Evolutionary conservation across 2,888 invertebrate species (phyloP).

Genomic region (Cephus sareptanus): DNA sequence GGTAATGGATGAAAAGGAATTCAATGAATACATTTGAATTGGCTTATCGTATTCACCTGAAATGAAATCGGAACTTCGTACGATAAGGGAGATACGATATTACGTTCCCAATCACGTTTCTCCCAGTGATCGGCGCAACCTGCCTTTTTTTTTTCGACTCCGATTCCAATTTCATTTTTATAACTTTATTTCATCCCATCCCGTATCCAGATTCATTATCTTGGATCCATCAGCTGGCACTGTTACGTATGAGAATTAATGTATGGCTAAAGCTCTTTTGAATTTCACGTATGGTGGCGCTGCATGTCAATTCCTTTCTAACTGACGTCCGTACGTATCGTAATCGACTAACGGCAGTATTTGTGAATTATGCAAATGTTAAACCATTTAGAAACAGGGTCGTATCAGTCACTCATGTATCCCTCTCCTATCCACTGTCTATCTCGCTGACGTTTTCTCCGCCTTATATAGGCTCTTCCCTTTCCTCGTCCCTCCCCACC

Average conservation of each 20-base stretch:
- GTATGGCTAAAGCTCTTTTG: not conserved
- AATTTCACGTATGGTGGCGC: not conserved
- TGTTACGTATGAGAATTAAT: not conserved
- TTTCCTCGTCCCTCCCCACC: not conserved
- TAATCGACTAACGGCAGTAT: constrained; percentile 22
- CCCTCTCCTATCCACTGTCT: constrained; percentile 15
- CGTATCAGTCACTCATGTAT: constrained; percentile 20
- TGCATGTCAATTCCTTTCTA: not conserved
- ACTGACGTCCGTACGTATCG: not conserved
- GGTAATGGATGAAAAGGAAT: constrained; percentile 13
- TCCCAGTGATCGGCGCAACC: not conserved
- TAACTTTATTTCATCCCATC: not conserved
- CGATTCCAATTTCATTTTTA: no score
- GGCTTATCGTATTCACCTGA: not conserved
- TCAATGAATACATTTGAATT: constrained; percentile 20
- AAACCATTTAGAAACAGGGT: constrained; percentile 41
- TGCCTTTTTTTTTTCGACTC: not conserved
- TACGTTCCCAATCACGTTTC: not conserved
- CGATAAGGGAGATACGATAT: not conserved
- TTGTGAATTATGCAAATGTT: constrained; percentile 36
- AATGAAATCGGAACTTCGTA: not conserved
- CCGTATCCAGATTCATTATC: not conserved
- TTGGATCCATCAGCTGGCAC: not conserved
- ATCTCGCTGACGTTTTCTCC: not conserved
- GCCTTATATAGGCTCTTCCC: not conserved